Base-by-base conservation (phyloP, 2,797 vertebrate genomes). In the Typhlichthys eigenmanni region DNA sequence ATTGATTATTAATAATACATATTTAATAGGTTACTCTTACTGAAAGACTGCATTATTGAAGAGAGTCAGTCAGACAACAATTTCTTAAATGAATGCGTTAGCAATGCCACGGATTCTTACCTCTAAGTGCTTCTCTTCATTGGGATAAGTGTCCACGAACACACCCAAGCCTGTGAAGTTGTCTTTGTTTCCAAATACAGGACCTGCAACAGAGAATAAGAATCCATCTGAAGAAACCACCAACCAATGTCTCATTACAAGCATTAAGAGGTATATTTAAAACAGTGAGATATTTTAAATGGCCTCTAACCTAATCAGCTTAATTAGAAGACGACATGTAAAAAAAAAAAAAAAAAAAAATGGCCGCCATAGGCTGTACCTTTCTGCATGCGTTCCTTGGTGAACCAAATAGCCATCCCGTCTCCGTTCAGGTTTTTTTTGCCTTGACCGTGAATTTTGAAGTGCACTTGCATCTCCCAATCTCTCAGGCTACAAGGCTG, bases 401-500 rank as follows among this genome's bases (percentile, higher is more conserved):
- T 95, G 86, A 96, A 99, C 96, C 96, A 98, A 76, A 99, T 90
- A 2, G 96, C 96, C 65, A 98, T 80, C 0, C 97, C 97, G 0
- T 99, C 97, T 0, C 97, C 97, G 0, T 98, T 97, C 56, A 99
- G 92, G 79, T 97, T 99, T 81, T 98, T 99, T 91, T 98, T 98
- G 45, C 97, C 97, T 56, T 95, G 93, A 1, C 97, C 97, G 0
- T 98, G 96, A 79, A 98, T 91, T 85, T 93, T 97, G 81, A 99
- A 99, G 81, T 98, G 97, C 13, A 98, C 95, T 77, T 98, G 97
- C 85, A 99, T 88, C 84, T 98, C 97, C 97, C 97, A 98, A 74
- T 99, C 96, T 14, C 92, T 92, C 63, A 98, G 88, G 73, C 96
- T 92, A 66, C 97, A 98, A 0, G 97, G 95, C 97, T 99, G 54